Percentiles rank a stretch among this genome's conserved stretches.
Conservation (phyloP, 92 coral and sea anemone species). For the Diadumene lineata region DNA sequence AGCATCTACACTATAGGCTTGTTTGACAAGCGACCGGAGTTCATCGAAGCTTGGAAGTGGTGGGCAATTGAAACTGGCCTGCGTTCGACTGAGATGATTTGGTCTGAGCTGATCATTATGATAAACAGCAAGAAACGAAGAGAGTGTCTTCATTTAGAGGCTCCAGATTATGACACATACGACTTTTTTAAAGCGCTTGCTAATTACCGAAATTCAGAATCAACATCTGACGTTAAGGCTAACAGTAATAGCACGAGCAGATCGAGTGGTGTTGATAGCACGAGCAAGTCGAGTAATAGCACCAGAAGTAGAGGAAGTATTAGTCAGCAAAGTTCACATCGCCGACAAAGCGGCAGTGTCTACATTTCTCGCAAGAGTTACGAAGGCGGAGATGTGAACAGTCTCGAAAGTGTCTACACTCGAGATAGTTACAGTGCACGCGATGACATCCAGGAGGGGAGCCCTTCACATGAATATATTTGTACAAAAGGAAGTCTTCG, state of each 20-base stretch:
- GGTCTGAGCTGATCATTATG: constrained; percentile 9
- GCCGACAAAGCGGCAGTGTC: too few relatives aligned
- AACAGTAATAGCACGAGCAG: too few relatives aligned
- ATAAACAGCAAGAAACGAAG: constrained; percentile 10
- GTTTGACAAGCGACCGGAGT: not conserved
- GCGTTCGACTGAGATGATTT: constrained; percentile 19
- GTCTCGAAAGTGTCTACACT: too few relatives aligned
- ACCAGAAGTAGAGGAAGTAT: too few relatives aligned
- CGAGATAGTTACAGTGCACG: too few relatives aligned
- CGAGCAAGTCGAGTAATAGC: too few relatives aligned
- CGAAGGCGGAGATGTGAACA: too few relatives aligned
- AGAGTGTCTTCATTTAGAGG: constrained; percentile 2
- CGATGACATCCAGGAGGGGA: not conserved
- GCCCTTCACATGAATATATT: not conserved
- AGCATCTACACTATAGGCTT: not conserved
- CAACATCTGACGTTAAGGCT: not conserved
- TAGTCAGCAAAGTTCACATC: too few relatives aligned
- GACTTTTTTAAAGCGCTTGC: constrained; percentile 7
- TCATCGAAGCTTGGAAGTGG: constrained; percentile 33
- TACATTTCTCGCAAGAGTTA: too few relatives aligned
- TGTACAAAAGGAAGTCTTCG: not conserved
- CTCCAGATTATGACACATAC: constrained; percentile 18
- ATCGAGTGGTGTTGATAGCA: too few relatives aligned
- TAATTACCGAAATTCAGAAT: constrained; percentile 7
- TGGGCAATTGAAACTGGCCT: constrained; percentile 12